These are phyloP conservation scores for Mugil cephalus DNA, from an alignment of 2,113 vertebrate genomes.

Conservation along the genomic window DNA sequence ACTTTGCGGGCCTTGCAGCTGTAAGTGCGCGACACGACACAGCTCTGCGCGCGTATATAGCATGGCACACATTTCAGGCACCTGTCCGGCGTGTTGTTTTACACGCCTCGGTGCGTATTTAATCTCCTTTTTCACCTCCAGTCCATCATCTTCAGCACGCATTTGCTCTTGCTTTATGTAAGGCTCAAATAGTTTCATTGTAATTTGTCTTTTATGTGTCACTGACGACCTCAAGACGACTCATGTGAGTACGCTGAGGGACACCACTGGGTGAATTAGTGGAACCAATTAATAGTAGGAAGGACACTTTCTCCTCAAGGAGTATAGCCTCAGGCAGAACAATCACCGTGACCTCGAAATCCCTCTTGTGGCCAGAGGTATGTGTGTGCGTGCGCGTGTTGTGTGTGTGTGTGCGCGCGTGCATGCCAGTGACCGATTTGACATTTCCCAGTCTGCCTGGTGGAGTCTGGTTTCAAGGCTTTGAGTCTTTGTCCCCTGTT, in stretches of 20 bases:
- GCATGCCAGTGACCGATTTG: constrained; percentile 57
- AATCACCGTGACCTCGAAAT: constrained; percentile 77
- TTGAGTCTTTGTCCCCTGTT: constrained; percentile 37
- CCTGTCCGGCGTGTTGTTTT: constrained; percentile 30
- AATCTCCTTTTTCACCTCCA: constrained; percentile 49
- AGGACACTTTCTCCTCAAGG: constrained; percentile 71
- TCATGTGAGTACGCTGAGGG: constrained; percentile 43
- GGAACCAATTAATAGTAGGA: constrained; percentile 73
- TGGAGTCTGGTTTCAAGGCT: constrained; percentile 41
- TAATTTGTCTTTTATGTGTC: constrained; percentile 58
- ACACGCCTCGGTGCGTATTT: constrained; percentile 26
- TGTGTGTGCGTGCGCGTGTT: not conserved
- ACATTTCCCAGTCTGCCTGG: constrained; percentile 68
- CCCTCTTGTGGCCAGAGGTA: constrained; percentile 69
- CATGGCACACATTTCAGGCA: constrained; percentile 7
- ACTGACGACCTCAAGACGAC: constrained; percentile 51
- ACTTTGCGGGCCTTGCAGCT: constrained; percentile 63
- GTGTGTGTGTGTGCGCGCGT: not conserved
- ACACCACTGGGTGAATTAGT: constrained; percentile 63
- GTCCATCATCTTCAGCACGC: constrained; percentile 5
- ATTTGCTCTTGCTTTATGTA: not conserved
- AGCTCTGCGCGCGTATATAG: not conserved
- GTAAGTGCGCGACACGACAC: constrained; percentile 23
- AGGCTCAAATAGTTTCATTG: constrained; percentile 21
- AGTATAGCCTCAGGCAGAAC: constrained; percentile 63